Evolutionary conservation across 2,113 vertebrate species (phyloP).

Genomic region (Phrynosoma blainvillii): DNA sequence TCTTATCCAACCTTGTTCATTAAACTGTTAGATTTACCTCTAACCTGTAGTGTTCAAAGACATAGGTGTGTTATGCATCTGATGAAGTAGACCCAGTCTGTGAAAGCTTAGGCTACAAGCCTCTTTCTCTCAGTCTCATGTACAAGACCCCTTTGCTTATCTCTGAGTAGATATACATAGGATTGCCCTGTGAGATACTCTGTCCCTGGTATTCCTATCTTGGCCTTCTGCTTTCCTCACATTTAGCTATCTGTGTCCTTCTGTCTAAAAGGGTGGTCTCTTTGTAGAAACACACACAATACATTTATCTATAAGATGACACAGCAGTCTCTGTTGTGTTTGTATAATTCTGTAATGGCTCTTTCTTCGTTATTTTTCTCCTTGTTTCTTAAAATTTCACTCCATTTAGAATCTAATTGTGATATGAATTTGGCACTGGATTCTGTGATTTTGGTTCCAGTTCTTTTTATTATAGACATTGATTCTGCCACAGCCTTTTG

Average conservation of each 20-base stretch:
- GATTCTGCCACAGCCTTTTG: not conserved
- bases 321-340: not conserved
- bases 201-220: no score
- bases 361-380: not conserved
- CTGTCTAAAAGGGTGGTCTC: not conserved
- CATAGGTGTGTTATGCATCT: no score
- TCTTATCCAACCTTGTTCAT: no score
- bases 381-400: not conserved
- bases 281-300: not conserved
- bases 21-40: no score
- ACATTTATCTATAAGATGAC: not conserved
- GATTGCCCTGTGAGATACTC: not conserved
- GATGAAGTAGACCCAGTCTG: no score
- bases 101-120: no score
- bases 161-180: not conserved
- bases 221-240: not conserved
- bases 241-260: not conserved
- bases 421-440: no score
- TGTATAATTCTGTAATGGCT: not conserved
- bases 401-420: not conserved
- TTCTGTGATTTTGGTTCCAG: no score
- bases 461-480: not conserved
- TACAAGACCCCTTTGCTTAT: no score
- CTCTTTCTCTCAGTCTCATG: no score
- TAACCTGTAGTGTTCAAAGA: no score